These are phyloP conservation scores for Cyprinodon brontotheroides DNA, from an alignment of 2,113 vertebrate species.

Conservation along the genomic window DNA sequence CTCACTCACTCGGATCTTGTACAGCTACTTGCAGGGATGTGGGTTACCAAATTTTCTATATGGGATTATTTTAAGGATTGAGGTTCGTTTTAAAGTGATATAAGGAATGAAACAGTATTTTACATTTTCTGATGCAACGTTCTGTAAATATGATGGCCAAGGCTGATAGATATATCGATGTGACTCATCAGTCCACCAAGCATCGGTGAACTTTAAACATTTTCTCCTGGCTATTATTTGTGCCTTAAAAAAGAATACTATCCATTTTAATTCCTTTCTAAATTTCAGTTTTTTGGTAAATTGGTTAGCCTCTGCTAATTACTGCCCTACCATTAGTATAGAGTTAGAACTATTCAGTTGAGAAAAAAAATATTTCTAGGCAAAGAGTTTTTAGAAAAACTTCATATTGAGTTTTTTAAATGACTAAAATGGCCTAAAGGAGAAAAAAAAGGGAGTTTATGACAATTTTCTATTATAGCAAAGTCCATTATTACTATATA, in stretches of 20 bases:
- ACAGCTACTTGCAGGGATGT: slow-evolving; percentile 11
- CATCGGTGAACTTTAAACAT: not conserved
- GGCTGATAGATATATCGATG: not conserved
- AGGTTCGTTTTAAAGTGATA: no score
- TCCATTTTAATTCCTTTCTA: not conserved
- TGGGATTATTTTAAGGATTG: not conserved
- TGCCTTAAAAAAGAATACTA: not conserved
- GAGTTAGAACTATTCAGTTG: no score
- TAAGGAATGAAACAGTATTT: not conserved
- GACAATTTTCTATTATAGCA: not conserved
- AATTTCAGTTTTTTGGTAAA: not conserved
- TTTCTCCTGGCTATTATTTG: not conserved
- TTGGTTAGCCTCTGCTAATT: no score
- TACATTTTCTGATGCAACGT: not conserved
- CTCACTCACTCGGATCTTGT: slow-evolving; percentile 6
- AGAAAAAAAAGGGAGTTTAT: not conserved
- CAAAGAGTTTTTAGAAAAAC: not conserved
- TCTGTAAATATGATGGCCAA: not conserved
- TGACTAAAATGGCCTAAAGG: no score
- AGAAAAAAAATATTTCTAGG: no score
- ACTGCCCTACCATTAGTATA: no score
- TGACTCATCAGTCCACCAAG: not conserved
- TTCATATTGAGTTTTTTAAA: no score
- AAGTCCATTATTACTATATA: not conserved
- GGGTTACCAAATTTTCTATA: not conserved